A percentile compares a stretch with the other conserved stretches of the same genome.
These are phyloP conservation scores for Oxyteleia sp. DNA, from an alignment of 2,888 invertebrate genomes.

Conservation along the genomic window DNA sequence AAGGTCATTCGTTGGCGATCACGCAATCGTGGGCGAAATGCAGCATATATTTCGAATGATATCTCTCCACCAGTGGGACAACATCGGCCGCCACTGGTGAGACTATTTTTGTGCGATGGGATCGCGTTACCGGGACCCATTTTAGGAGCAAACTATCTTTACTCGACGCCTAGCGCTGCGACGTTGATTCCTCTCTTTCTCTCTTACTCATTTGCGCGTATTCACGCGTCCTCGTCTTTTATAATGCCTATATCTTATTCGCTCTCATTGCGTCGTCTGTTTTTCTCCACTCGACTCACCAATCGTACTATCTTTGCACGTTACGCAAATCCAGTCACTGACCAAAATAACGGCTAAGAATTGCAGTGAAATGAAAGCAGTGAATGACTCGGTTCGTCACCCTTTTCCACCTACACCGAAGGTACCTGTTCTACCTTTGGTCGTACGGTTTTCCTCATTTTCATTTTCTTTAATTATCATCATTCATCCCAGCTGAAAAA, in stretches of 20 bases:
- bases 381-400: conserved; percentile 67
- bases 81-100: conserved; percentile 74
- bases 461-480: no score
- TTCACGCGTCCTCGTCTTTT: conserved; percentile 59
- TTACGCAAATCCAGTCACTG: conserved; percentile 86
- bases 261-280: conserved; percentile 59
- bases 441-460: no score
- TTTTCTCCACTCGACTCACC: conserved; percentile 73
- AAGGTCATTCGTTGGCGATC: conserved; percentile 59
- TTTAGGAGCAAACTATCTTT: conserved; percentile 90
- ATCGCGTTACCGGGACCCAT: conserved; percentile 91
- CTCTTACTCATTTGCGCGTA: conserved; percentile 63
- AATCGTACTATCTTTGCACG: conserved; percentile 77
- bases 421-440: no score
- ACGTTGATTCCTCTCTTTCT: conserved; percentile 65
- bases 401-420: conserved; percentile 68
- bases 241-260: conserved; percentile 51
- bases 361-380: conserved; percentile 62
- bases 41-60: conserved; percentile 78
- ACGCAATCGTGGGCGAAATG: conserved; percentile 71
- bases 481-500: no score
- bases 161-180: conserved; percentile 83
- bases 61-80: conserved; percentile 74
- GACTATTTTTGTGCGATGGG: conserved; percentile 89
- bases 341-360: conserved; percentile 84